Evolutionary conservation across 2,797 vertebrate genomes (phyloP), one percentile per base, ranked within the genome.

Genomic region (Knipowitschia caucasica): DNA sequence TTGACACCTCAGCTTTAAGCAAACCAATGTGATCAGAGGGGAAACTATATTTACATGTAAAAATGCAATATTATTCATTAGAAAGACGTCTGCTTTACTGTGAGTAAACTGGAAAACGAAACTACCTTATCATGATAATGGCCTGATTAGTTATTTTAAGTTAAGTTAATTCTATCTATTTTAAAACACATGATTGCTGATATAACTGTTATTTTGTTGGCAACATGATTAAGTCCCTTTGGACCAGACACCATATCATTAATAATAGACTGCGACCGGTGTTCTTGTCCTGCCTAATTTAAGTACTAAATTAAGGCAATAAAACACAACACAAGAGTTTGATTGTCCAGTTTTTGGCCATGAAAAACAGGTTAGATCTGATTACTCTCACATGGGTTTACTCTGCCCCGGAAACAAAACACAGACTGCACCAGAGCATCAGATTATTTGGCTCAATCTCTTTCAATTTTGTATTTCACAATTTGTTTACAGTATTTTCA

Each of bases 371-470:
- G 53, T 58, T 44, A 39, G 39, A 65, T 51, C 54, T 68, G 34
- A 81, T 73, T 59, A 49, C 44, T 36, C 39, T 77, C 73, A 77
- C 75, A 62, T 84, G 67, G 42, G 53, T 58, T 25, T 36, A 64
- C 27, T 78, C 14, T 12, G 15, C 18, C 39, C 39, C 10, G 34
- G 75, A 62, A 54, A 29, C 23, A 30, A 50, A 53, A 59, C 47
- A 46, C 46, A 46, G 18, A 29, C 9, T 15, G 33, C 36, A 50
- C 30, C 42, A 21, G 55, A 12, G 35, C 23, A 42, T 60, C 26
- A 20, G 11, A 11, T 29, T 23, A 9, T 33, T 49, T 21, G 14
- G 11, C 33, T 47, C 31, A 30, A 5, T 46, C 4, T 18, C 17
- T 29, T 17, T 46, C n/a, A n/a, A n/a, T n/a, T n/a, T n/a, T n/a